Percentiles rank a stretch among this genome's conserved stretches.
Conservation (phyloP, 2,888 invertebrate genomes). For the Mycalesis mineus region DNA sequence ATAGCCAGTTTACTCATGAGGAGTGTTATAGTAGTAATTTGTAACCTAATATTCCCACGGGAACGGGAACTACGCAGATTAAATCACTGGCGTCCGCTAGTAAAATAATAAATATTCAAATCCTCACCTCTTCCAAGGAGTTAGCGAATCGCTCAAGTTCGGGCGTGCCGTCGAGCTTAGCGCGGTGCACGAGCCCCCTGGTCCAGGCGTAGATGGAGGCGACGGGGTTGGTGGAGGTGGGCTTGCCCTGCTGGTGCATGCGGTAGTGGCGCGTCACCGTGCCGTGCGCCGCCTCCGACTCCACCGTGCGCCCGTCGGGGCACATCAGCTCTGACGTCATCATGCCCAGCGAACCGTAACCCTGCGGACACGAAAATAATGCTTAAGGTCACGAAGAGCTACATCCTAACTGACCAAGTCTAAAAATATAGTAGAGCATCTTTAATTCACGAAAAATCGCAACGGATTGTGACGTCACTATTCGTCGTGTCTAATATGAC, state of each 20-base stretch:
- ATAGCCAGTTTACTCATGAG: too few relatives aligned
- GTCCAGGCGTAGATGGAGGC: slow-evolving; percentile 97
- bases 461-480: too few relatives aligned
- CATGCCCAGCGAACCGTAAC: slow-evolving; percentile 89
- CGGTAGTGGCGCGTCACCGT: slow-evolving; percentile 94
- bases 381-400: too few relatives aligned
- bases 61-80: too few relatives aligned
- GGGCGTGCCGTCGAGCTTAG: slow-evolving; percentile 86
- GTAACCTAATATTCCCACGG: too few relatives aligned
- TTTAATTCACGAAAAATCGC: too few relatives aligned
- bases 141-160: slow-evolving; percentile 85
- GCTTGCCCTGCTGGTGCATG: slow-evolving; percentile 90
- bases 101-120: too few relatives aligned
- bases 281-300: slow-evolving; percentile 95
- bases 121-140: slow-evolving; percentile 81
- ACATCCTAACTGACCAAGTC: too few relatives aligned
- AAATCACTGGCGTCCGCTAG: too few relatives aligned
- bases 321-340: slow-evolving; percentile 95
- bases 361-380: slow-evolving; percentile 49
- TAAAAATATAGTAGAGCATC: too few relatives aligned
- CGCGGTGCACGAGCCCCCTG: slow-evolving; percentile 88
- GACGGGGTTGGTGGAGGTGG: slow-evolving; percentile 93
- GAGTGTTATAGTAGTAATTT: too few relatives aligned
- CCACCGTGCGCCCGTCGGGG: slow-evolving; percentile 89
- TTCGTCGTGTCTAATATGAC: too few relatives aligned